Evolutionary conservation across 2,888 invertebrate genomes (phyloP).

Genomic region (Drosophila tanythrix): DNA sequence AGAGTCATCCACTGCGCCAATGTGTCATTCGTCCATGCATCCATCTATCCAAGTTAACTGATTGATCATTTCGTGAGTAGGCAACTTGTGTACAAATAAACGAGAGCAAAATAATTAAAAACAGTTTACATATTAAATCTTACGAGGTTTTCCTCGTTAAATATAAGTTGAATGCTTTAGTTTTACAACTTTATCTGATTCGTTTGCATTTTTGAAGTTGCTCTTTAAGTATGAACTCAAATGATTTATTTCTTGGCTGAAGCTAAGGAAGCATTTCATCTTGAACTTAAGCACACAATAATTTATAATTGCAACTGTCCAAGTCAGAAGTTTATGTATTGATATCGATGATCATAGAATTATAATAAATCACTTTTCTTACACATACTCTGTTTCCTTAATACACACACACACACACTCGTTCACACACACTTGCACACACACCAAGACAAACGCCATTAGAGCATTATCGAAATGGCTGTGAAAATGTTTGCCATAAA

Average conservation of each 20-base stretch:
- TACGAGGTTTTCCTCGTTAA: background rate
- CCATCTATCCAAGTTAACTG: background rate
- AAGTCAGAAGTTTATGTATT: background rate
- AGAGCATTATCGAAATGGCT: slow-evolving; percentile 16
- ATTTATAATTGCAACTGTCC: background rate
- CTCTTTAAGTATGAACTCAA: background rate
- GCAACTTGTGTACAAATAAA: background rate
- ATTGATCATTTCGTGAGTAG: background rate
- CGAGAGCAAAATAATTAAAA: background rate
- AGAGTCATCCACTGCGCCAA: slow-evolving; percentile 1
- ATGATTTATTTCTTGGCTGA: background rate
- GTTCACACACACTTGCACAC: slow-evolving; percentile 1
- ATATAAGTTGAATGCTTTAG: background rate
- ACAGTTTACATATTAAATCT: background rate
- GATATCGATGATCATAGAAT: slow-evolving; percentile 3
- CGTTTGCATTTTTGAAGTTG: background rate
- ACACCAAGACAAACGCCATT: slow-evolving; percentile 3
- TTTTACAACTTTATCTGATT: background rate
- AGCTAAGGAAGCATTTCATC: background rate
- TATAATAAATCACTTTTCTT: slow-evolving; percentile 9
- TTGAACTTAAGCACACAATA: background rate
- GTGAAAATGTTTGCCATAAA: slow-evolving; percentile 46
- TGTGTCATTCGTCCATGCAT: slow-evolving; percentile 24
- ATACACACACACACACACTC: slow-evolving; percentile 2
- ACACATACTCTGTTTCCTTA: slow-evolving; percentile 18